Evolutionary conservation across 2,888 invertebrate genomes (phyloP), one percentile per base, ranked within the genome.

Genomic region (Kuschelorhynchus macadamiae): DNA sequence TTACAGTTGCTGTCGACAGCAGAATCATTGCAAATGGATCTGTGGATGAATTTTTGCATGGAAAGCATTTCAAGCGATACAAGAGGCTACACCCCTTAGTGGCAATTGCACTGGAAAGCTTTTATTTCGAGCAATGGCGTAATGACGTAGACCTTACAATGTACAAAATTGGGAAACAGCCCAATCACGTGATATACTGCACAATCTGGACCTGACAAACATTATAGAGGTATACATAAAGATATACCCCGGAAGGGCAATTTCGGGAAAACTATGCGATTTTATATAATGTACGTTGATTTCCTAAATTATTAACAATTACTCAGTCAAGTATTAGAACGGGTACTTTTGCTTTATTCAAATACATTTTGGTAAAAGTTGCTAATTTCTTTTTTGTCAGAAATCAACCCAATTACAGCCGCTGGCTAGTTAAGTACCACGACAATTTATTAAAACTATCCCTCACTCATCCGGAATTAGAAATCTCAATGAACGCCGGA

Each of bases 1-100:
- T 70, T 18, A 56, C 75, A 49, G 64, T 78, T 1, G 63, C 77
- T 66, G 71, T 76, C 2, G 61, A 79, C 7, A 61, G 59, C 25
- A 62, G 72, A 30, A 16, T 79, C 1, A 21, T 80, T n/a, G 78
- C 74, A n/a, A 59, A 18, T 49, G 78, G 78, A 0, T 78, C 79
- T 17, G 70, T 77, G 0, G 73, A 70, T 56, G 60, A 68, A 14
- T 77, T 80, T 71, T 7, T 77, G 7, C 44, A 18, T 1, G 74
- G 78, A 2, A 79, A 75, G 67, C 76, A 79, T 65, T 80, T 77
- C 41, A 80, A 78, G 39, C 49, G 77, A 14, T 79, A 79, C 57
- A 79, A 76, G 62, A 44, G 75, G 49, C 20, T 77, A 17, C 75
- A 76, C 69, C 72, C 74, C 17, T 21, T 77, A 16, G 41, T 74